These are phyloP conservation scores for Megathymus violae DNA, from an alignment of 1,140 invertebrate species.

Conservation along the genomic window DNA sequence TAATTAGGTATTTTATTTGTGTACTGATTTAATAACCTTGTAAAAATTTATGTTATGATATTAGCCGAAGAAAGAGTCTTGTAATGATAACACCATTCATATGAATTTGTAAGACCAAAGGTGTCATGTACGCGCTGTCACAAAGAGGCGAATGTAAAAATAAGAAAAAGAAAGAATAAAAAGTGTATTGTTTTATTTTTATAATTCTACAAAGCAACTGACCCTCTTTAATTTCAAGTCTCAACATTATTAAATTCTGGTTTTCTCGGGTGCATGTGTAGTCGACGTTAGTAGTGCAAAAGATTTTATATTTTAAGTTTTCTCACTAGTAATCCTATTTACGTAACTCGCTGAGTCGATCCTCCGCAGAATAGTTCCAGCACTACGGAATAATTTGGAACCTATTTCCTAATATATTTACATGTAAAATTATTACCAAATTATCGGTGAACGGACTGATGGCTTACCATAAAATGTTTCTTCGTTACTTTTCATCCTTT, in stretches of 20 bases:
- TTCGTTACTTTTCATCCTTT: conserved; percentile 1
- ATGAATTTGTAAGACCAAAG: too few species aligned
- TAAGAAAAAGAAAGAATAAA: too few species aligned
- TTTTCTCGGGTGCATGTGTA: conserved; percentile 20
- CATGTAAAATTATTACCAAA: conserved; percentile 24
- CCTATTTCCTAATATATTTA: conserved; percentile 18
- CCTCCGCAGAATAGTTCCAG: conserved; percentile 28
- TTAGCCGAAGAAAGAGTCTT: too few species aligned
- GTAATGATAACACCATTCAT: too few species aligned
- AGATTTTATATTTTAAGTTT: conserved; percentile 38
- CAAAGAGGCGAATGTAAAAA: too few species aligned
- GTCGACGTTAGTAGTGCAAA: conserved; percentile 24
- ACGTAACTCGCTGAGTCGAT: conserved; percentile 45
- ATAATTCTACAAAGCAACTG: too few species aligned
- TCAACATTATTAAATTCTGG: conserved; percentile 1
- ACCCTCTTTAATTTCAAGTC: too few species aligned
- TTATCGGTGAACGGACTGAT: conserved; percentile 7
- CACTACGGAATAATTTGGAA: conserved; percentile 37
- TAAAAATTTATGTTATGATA: too few species aligned
- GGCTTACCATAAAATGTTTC: conserved; percentile 5
- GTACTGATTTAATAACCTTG: too few species aligned
- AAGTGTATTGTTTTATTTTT: too few species aligned
- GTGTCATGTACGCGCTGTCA: too few species aligned
- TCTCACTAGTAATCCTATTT: conserved; percentile 35
- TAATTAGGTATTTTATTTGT: too few species aligned